Evolutionary conservation across 2,797 vertebrate species (phyloP), one percentile per base, ranked within the genome.

Genomic region (Neosilurus hyrtlii): DNA sequence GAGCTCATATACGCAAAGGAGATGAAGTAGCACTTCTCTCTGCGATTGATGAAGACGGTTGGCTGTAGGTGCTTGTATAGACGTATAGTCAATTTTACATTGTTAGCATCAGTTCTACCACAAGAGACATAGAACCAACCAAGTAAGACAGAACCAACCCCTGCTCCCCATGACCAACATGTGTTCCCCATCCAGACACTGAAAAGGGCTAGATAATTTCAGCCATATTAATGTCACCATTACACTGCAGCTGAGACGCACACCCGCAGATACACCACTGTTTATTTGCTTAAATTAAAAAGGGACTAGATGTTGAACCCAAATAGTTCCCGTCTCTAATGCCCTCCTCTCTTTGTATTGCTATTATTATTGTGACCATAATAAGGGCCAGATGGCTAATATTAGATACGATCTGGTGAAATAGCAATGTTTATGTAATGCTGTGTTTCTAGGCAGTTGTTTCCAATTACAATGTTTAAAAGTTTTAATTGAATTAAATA

Each of bases 381-480:
- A 95, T 92, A 90, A 90, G 90, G 88, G 88, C 92, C 94, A 95
- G 93, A 94, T 95, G 94, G 90, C 93, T 93, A 94, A 95, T 95
- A 95, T 95, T 94, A 93, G 92, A 94, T 92, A 89, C 94, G 93
- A 94, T 95, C 94, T 94, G 91, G 91, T 91, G 91, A 91, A 92
- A 93, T 89, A 91, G 90, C 91, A 94, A 91, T 95, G 94, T 94
- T 95, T 94, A 95, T 94, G 91, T 92, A 92, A 93, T 93, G 92
- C 89, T 92, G 92, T 93, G 94, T 94, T 94, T 91, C 90, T 88
- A 90, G 88, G 84, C 94, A 95, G 94, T 94, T 94, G 94, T 94
- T 95, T 95, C 91, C 93, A 94, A 94, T 95, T 95, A 94, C 89
- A 88, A 89, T 94, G 93, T 94, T 95, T 94, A 92, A 94, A 93